A percentile compares a stretch with the other conserved stretches of the same genome.
These are phyloP conservation scores for Morpho achilles DNA, from an alignment of 2,888 invertebrate genomes.

Conservation along the genomic window DNA sequence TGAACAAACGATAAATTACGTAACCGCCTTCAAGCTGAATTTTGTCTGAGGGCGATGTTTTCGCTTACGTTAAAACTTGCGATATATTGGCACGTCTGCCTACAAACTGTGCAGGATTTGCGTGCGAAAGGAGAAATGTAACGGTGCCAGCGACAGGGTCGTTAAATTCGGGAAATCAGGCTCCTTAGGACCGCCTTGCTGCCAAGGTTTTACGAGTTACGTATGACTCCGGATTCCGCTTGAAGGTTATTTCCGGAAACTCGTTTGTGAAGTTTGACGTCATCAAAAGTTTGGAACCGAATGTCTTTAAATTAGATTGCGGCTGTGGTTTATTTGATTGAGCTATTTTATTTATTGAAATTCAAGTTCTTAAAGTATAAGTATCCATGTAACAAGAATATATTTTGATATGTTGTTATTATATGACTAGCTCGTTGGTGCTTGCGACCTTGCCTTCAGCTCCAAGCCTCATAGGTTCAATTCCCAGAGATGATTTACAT, in stretches of 20 bases:
- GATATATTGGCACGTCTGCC: conserved; percentile 54
- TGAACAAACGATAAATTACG: conserved; percentile 65
- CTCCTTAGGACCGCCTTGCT: conserved; percentile 47
- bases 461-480: too few species aligned
- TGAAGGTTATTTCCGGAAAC: conserved; percentile 55
- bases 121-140: conserved; percentile 62
- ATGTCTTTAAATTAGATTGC: conserved; percentile 45
- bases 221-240: conserved; percentile 61
- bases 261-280: conserved; percentile 63
- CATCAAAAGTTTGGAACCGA: conserved; percentile 51
- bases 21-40: conserved; percentile 56
- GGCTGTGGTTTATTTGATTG: conserved; percentile 34
- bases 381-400: conserved; percentile 16
- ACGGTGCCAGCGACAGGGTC: conserved; percentile 57
- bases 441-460: too few species aligned
- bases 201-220: conserved; percentile 65
- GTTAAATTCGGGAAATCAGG: conserved; percentile 61
- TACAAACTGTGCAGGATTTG: conserved; percentile 55
- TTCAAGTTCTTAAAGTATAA: too few species aligned
- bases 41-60: conserved; percentile 44
- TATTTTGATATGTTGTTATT: background rate
- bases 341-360: background rate
- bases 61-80: conserved; percentile 50
- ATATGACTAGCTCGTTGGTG: too few species aligned
- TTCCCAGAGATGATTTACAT: too few species aligned